Conservation (phyloP, 2,113 vertebrate genomes). For the Leptosomus discolor region DNA sequence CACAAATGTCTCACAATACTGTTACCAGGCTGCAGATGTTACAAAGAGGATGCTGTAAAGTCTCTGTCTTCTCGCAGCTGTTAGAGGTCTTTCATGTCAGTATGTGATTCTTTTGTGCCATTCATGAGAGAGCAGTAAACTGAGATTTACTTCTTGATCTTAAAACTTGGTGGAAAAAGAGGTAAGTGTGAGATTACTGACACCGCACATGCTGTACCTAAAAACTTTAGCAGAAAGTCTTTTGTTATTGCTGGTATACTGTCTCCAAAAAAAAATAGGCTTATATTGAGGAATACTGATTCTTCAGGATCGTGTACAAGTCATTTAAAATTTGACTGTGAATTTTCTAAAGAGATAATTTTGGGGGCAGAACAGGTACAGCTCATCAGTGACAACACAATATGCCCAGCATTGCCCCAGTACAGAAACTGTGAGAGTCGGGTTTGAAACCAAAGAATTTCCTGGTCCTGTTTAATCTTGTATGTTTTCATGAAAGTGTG, state of each 20-base stretch:
- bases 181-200: neutral
- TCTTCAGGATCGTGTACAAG: neutral
- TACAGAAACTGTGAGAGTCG: neutral
- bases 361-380: neutral
- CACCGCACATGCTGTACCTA: neutral
- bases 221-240: neutral
- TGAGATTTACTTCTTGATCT: neutral
- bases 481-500: neutral
- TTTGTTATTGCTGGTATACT: neutral
- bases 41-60: neutral
- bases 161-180: neutral
- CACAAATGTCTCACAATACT: neutral
- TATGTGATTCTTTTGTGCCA: neutral
- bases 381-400: neutral
- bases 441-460: neutral
- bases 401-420: neutral
- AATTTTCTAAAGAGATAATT: neutral
- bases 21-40: neutral
- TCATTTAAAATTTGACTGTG: neutral
- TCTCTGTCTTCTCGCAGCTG: neutral
- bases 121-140: neutral
- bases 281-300: neutral
- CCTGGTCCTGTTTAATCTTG: neutral
- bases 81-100: neutral
- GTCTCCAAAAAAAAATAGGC: neutral